Conservation (phyloP, 2,797 vertebrate genomes). For the Melanotaenia trifasciata region DNA sequence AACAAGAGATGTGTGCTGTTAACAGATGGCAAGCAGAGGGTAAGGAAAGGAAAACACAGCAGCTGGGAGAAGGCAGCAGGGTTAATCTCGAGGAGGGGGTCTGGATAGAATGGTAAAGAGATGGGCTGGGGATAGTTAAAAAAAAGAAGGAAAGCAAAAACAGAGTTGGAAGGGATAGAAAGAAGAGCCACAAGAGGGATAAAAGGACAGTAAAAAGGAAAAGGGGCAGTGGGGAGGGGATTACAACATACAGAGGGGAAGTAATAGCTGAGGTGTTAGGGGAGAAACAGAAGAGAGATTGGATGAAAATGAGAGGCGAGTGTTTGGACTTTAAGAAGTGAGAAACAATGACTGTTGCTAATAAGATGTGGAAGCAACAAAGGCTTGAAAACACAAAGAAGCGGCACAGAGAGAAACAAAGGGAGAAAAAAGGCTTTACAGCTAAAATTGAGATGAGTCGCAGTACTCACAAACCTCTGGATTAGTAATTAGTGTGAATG, state of each 20-base stretch:
- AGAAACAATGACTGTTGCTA: conserved; percentile 48
- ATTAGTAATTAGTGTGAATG: conserved; percentile 62
- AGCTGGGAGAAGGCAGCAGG: conserved; percentile 15
- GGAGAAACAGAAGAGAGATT: conserved; percentile 50
- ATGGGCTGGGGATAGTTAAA: conserved; percentile 1
- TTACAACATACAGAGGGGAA: conserved; percentile 20
- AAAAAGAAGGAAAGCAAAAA: conserved; percentile 4
- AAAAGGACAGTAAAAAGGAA: conserved; percentile 3
- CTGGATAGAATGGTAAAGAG: conserved; percentile 8
- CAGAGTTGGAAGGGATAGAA: conserved; percentile 14
- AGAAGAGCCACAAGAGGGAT: conserved; percentile 5
- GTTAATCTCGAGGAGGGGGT: conserved; percentile 15
- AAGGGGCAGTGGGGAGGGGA: conserved; percentile 4
- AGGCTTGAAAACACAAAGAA: conserved; percentile 37
- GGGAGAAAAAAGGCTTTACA: conserved; percentile 35
- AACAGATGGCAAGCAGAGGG: conserved; percentile 35
- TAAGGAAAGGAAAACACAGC: conserved; percentile 33
- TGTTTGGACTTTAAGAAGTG: conserved; percentile 39
- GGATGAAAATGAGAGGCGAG: conserved; percentile 59
- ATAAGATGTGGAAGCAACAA: conserved; percentile 52
- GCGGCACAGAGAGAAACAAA: conserved; percentile 17
- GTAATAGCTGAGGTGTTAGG: conserved; percentile 50
- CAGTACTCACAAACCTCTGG: conserved; percentile 50
- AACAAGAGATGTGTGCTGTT: conserved; percentile 28
- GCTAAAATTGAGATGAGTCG: conserved; percentile 58